These are phyloP conservation scores for Zophobas atratus DNA, from an alignment of 1,140 invertebrate species.

Conservation along the genomic window DNA sequence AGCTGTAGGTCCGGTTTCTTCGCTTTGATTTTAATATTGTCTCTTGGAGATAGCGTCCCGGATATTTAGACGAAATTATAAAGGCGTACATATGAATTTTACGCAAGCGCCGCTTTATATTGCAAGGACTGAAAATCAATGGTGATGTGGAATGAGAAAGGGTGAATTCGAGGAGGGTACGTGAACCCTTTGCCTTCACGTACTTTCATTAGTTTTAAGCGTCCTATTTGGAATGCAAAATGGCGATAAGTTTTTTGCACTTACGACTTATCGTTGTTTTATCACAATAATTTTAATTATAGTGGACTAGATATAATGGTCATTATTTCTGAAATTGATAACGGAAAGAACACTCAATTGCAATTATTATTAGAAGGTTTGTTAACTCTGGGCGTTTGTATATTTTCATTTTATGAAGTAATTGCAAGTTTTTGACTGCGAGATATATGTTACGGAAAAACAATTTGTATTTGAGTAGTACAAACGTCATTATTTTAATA, in stretches of 20 bases:
- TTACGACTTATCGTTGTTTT: background rate
- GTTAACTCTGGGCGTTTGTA: no score
- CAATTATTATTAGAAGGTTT: no score
- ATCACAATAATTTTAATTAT: no score
- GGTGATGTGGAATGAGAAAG: slow-evolving; percentile 50
- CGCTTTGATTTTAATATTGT: slow-evolving; percentile 1
- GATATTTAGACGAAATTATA: slow-evolving; percentile 40
- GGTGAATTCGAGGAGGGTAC: slow-evolving; percentile 47
- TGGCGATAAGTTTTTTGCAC: slow-evolving; percentile 4
- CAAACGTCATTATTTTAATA: no score
- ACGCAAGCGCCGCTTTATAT: slow-evolving; percentile 55
- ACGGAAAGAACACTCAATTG: no score
- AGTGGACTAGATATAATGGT: no score
- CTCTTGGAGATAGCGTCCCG: slow-evolving; percentile 4
- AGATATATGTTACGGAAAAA: no score
- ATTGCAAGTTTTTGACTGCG: no score
- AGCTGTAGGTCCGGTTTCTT: background rate
- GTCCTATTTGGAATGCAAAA: slow-evolving; percentile 27
- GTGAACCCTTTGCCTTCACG: slow-evolving; percentile 46
- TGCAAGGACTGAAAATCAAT: slow-evolving; percentile 52
- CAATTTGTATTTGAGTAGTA: no score
- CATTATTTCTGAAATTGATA: background rate
- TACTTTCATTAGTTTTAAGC: slow-evolving; percentile 46
- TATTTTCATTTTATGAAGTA: no score
- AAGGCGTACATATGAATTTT: slow-evolving; percentile 50